A percentile compares a stretch with the other conserved stretches of the same genome.
Conservation (phyloP, 2,113 vertebrate species). For the Perca fluviatilis region DNA sequence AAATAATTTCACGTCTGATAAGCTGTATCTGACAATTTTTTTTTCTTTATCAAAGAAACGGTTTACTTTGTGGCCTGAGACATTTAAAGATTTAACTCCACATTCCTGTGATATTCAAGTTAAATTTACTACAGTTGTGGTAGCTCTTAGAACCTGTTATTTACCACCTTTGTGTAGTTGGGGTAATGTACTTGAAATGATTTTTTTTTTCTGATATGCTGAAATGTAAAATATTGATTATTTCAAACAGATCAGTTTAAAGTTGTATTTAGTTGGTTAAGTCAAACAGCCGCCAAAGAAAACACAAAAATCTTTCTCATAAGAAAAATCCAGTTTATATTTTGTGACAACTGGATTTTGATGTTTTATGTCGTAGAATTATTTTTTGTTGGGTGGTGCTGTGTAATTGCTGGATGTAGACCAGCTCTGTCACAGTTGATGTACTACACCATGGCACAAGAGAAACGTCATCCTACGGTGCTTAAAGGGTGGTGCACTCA, state of each 20-base stretch:
- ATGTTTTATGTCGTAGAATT: conserved; percentile 24
- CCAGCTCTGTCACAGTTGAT: conserved; percentile 33
- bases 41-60: conserved; percentile 14
- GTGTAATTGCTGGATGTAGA: conserved; percentile 49
- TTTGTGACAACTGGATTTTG: conserved; percentile 36
- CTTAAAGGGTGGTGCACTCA: conserved; percentile 52
- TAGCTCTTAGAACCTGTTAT: conserved; percentile 38
- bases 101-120: conserved; percentile 62
- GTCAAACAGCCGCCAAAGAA: conserved; percentile 69
- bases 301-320: conserved; percentile 49
- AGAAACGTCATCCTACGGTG: conserved; percentile 65
- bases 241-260: conserved; percentile 36
- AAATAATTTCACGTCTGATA: conserved; percentile 39
- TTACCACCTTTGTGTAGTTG: conserved; percentile 15
- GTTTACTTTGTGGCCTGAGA: conserved; percentile 31
- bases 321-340: conserved; percentile 25
- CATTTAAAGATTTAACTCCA: conserved; percentile 62
- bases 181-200: conserved; percentile 34
- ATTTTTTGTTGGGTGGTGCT: conserved; percentile 16
- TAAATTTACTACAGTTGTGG: conserved; percentile 25
- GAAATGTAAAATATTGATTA: conserved; percentile 32
- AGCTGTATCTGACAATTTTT: conserved; percentile 36
- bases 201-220: conserved; percentile 27
- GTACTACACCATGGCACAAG: conserved; percentile 58
- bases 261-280: conserved; percentile 34